Evolutionary conservation across 2,113 vertebrate genomes (phyloP).

Genomic region (Petrocephalus zakoni): DNA sequence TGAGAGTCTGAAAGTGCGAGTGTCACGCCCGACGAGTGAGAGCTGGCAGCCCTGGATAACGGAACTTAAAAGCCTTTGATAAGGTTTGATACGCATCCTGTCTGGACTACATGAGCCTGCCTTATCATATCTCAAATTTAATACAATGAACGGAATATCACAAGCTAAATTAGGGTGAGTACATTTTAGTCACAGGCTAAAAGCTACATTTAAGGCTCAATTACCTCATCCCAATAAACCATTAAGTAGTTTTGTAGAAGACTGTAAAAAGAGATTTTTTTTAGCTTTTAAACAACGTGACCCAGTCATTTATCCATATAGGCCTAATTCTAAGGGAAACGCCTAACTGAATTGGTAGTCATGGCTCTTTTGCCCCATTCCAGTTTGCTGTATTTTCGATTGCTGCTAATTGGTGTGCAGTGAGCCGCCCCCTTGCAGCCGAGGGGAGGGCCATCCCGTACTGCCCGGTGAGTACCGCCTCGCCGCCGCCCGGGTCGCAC

Average conservation of each 20-base stretch:
- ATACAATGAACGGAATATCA: not conserved
- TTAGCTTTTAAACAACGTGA: not conserved
- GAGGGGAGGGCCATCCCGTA: not conserved
- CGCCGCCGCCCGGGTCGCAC: not conserved
- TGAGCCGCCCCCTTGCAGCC: not conserved
- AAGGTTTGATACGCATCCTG: not conserved
- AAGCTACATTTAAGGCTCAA: not conserved
- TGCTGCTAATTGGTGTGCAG: not conserved
- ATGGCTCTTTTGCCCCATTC: not conserved
- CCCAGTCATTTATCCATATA: not conserved
- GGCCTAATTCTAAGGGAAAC: not conserved
- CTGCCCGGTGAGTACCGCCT: not conserved
- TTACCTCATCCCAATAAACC: not conserved
- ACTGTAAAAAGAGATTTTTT: not conserved
- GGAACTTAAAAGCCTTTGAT: not conserved
- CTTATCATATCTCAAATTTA: not conserved
- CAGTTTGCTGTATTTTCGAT: not conserved
- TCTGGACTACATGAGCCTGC: not conserved
- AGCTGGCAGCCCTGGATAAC: not conserved
- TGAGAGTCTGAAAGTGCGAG: no score
- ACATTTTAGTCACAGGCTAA: not conserved
- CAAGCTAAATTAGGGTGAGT: not conserved
- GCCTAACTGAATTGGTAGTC: not conserved
- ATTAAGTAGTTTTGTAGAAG: not conserved
- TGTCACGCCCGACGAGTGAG: no score